Percentiles rank a stretch among this genome's conserved stretches.
Conservation (phyloP, 2,888 invertebrate genomes). For the Eupithecia exiguata region DNA sequence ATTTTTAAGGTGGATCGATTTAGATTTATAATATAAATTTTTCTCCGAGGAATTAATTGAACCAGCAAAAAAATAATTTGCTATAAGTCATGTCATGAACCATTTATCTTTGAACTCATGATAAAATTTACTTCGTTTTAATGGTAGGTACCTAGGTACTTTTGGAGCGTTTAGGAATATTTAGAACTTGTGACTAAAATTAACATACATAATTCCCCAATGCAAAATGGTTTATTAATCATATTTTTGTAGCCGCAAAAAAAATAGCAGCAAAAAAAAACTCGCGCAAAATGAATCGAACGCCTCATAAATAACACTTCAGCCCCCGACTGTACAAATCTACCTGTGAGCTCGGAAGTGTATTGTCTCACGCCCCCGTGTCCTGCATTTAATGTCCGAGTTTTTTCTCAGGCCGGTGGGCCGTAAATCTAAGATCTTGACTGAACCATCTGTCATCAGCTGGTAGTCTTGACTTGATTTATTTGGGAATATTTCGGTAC, state of each 20-base stretch:
- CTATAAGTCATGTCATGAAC: too few relatives aligned
- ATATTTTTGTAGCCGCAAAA: too few relatives aligned
- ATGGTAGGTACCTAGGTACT: too few relatives aligned
- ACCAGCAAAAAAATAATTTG: too few relatives aligned
- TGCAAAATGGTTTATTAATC: too few relatives aligned
- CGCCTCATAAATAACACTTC: conserved; percentile 29
- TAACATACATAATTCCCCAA: not conserved
- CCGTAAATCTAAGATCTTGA: conserved; percentile 24
- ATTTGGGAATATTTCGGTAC: conserved; percentile 7
- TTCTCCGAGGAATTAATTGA: too few relatives aligned
- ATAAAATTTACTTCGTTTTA: too few relatives aligned
- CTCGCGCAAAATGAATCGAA: not conserved
- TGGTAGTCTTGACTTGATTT: conserved; percentile 20
- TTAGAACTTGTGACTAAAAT: not conserved
- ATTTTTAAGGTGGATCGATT: too few relatives aligned
- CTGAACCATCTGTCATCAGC: conserved; percentile 24
- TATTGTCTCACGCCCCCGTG: conserved; percentile 75
- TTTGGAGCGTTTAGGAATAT: not conserved
- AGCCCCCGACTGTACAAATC: conserved; percentile 50
- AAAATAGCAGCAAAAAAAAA: too few relatives aligned
- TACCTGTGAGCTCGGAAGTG: conserved; percentile 78
- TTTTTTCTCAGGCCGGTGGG: conserved; percentile 35
- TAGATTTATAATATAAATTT: too few relatives aligned
- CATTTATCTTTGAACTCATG: too few relatives aligned
- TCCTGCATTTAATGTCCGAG: conserved; percentile 50